Evolutionary conservation across 2,113 vertebrate species (phyloP), one percentile per base, ranked within the genome.

Genomic region (Rhynchomys soricoides): DNA sequence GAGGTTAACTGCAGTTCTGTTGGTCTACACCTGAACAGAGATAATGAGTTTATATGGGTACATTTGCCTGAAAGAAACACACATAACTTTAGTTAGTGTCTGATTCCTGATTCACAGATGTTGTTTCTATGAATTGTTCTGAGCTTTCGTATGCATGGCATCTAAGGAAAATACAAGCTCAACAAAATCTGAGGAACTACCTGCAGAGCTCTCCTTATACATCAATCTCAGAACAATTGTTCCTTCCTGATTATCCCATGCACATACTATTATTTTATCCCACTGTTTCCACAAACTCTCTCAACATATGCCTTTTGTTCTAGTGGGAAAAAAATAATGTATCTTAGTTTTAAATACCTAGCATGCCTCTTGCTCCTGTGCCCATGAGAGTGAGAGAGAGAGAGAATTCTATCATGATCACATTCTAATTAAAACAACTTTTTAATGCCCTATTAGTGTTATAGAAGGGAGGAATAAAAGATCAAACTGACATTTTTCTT

Each of bases 351-450:
- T 57, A 43, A 29, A 64, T 29, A 92, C 7, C 26, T 57, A 66
- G 26, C 1, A 0, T 43, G 16, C 37, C 79, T 85, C 29, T 75
- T 71, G 37, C 0, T 1, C 31, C 31, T 34, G 4, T 43, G 40
- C 59, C 91, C 37, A 93, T 13, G 1, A 31, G 29, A 31, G 64
- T 13, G 9, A 31, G 29, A 4, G 62, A 82, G 19, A 81, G 5
- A 5, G 88, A 77, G 75, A 7, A 37, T 94, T 59, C 77, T 57
- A 64, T 81, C 34, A 89, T 40, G 50, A 71, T 64, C 22, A 55
- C 86, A 8, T 86, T 96, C 92, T 95, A 96, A 89, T 94, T 82
- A 97, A 93, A 97, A 87, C 21, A 75, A 50, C 52, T 91, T 98
- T 91, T 91, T 93, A 57, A 95, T 95, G 77, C 7, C 40, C 13